Base-by-base conservation (phyloP, 1,140 invertebrate genomes). In the Microplitis demolitor region DNA sequence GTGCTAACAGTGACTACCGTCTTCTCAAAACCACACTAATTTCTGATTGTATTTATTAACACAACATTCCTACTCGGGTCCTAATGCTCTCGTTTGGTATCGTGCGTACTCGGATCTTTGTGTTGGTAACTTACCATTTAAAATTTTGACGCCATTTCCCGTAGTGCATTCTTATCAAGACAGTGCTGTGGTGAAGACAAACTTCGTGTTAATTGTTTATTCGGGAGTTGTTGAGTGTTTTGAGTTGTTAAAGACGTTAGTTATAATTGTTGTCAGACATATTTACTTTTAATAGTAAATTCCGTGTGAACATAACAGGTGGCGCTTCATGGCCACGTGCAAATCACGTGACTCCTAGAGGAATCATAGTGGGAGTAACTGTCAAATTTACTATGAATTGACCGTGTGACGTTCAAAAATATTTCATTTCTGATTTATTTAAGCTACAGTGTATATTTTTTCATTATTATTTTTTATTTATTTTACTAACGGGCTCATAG, bases 81-180 rank as follows among this genome's bases (percentile, higher is more conserved):
- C 60, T 68, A 39, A 13, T 54, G 62, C 16, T 69, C 51, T 71
- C 58, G 34, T 66, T 71, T 11, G 62, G 62, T 72, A 31, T 69
- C 74, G 78, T 69, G 76, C 76, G 75, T 74, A 73, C 73, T 74
- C 73, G 73, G 64, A 67, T 73, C 74, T 63, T 61, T 33, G 76
- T 58, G 68, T 68, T 62, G 77, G 76, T 77, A 75, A 80, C 78
- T 80, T 79, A 79, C 77, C 78, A 81, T 81, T 81, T 79, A 76
- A 79, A 78, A 80, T 80, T 81, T 76, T 76, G 67, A 68, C 63
- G 63, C 77, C 76, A 76, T 73, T 72, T 87, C 85, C 84, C 84
- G 86, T 86, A 87, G 87, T 87, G 87, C 89, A 89, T 85, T 83
- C 81, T 78, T 79, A 73, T 68, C 66, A 76, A 73, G 78, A 77